These are phyloP conservation scores for Cochlearius cochlearius DNA, from an alignment of 2,113 vertebrate genomes.

Conservation along the genomic window DNA sequence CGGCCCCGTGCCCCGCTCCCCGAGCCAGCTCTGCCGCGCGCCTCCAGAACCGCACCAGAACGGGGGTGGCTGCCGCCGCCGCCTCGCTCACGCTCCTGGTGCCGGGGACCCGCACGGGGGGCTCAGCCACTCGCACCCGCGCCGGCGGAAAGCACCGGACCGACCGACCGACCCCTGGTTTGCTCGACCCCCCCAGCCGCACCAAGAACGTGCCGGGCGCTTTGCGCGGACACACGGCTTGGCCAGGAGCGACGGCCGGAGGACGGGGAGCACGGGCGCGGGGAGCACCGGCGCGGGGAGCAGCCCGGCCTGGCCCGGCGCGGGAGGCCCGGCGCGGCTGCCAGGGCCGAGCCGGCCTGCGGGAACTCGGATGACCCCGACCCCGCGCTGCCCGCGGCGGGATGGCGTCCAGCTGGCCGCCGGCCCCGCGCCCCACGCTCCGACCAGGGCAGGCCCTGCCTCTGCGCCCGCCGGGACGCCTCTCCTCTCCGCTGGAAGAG, in stretches of 20 bases:
- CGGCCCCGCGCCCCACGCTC: neutral
- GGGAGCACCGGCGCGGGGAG: fast-evolving
- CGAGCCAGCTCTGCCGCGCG: neutral
- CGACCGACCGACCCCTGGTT: fast-evolving
- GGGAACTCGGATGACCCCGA: neutral
- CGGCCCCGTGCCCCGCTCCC: fast-evolving
- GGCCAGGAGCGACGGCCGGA: fast-evolving
- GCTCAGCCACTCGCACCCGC: fast-evolving
- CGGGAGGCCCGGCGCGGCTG: fast-evolving
- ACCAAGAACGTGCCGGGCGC: neutral
- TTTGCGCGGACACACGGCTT: neutral
- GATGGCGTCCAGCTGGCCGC: neutral
- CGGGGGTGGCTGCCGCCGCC: fast-evolving
- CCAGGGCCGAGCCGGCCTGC: neutral
- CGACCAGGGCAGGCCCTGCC: neutral
- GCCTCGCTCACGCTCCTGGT: fast-evolving
- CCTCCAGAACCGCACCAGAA: neutral
- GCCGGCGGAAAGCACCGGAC: neutral
- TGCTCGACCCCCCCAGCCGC: fast-evolving
- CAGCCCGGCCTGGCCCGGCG: neutral
- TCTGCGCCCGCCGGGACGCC: neutral
- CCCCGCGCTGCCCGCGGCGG: neutral
- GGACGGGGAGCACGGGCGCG: neutral
- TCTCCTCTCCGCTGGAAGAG: neutral
- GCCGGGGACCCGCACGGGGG: fast-evolving